Conservation (phyloP, 2,797 vertebrate genomes). For the Hirundo rustica region DNA sequence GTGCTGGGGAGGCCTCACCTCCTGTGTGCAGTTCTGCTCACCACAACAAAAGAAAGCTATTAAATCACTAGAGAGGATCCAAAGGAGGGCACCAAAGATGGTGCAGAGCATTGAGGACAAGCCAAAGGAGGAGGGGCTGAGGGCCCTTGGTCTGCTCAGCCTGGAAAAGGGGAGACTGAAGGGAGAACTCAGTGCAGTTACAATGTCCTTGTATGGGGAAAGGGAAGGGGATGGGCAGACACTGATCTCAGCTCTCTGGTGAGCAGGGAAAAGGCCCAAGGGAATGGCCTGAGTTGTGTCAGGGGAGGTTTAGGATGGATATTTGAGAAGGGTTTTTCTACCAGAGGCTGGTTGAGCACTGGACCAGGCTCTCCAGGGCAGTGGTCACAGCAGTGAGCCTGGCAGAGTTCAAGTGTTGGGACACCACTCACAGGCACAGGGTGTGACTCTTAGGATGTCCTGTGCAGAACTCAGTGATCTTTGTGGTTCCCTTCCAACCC, state of each 20-base stretch:
- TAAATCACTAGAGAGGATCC: not conserved
- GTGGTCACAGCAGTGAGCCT: rapidly evolving
- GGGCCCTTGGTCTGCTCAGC: not conserved
- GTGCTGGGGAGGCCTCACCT: not conserved
- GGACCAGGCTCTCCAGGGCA: not conserved
- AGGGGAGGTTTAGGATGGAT: not conserved
- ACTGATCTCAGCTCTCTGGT: not conserved
- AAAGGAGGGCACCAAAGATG: not conserved
- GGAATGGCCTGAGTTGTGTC: not conserved
- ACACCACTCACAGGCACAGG: rapidly evolving
- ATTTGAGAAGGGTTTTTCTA: rapidly evolving
- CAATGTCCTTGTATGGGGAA: not conserved
- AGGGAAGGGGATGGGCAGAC: not conserved
- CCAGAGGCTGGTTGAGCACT: rapidly evolving
- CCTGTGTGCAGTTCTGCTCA: not conserved
- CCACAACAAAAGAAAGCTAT: not conserved
- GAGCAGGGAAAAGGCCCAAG: not conserved
- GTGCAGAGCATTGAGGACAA: not conserved
- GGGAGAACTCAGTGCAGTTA: not conserved
- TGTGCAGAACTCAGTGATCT: rapidly evolving
- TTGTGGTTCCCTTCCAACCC: not conserved
- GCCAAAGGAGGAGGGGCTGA: not conserved
- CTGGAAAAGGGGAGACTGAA: not conserved
- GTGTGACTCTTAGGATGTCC: not conserved
- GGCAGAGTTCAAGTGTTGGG: rapidly evolving